Evolutionary conservation across 2,797 vertebrate genomes (phyloP).

Genomic region (Sebastes ruberrimus): DNA sequence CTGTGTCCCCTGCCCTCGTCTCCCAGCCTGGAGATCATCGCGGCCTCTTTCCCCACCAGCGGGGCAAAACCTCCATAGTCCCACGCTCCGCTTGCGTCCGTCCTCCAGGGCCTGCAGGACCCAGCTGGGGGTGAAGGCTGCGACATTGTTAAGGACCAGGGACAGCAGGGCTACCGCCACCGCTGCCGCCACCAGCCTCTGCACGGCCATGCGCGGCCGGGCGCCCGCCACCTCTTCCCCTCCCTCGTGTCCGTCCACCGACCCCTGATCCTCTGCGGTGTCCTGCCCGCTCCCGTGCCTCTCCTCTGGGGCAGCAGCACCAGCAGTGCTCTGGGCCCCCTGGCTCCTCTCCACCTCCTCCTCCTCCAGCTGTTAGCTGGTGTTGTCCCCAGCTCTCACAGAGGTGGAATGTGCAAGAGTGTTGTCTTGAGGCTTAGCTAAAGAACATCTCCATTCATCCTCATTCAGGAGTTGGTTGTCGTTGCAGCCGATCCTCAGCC

Average conservation of each 20-base stretch:
- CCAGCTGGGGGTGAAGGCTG: conserved; percentile 96
- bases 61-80: conserved; percentile 96
- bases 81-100: conserved; percentile 92
- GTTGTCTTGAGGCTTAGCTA: conserved; percentile 81
- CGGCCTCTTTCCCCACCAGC: conserved; percentile 77
- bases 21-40: conserved; percentile 72
- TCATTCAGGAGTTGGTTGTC: conserved; percentile 75
- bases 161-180: conserved; percentile 94
- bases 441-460: conserved; percentile 98
- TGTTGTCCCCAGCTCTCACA: conserved; percentile 46
- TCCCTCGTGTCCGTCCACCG: conserved; percentile 51
- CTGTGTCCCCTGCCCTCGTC: conserved; percentile 67
- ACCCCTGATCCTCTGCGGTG: conserved; percentile 35
- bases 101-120: conserved; percentile 93
- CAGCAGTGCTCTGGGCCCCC: conserved; percentile 75
- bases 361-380: conserved; percentile 58
- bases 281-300: conserved; percentile 43
- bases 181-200: conserved; percentile 92
- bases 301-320: conserved; percentile 80
- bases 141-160: conserved; percentile 93
- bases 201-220: conserved; percentile 89
- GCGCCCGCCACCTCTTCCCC: conserved; percentile 62
- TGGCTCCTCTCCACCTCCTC: conserved; percentile 68
- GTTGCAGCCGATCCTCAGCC: conserved; percentile 82
- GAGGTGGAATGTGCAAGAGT: conserved; percentile 45